Conservation (phyloP, 1,140 invertebrate genomes). For the Hesperophylax magnus region DNA sequence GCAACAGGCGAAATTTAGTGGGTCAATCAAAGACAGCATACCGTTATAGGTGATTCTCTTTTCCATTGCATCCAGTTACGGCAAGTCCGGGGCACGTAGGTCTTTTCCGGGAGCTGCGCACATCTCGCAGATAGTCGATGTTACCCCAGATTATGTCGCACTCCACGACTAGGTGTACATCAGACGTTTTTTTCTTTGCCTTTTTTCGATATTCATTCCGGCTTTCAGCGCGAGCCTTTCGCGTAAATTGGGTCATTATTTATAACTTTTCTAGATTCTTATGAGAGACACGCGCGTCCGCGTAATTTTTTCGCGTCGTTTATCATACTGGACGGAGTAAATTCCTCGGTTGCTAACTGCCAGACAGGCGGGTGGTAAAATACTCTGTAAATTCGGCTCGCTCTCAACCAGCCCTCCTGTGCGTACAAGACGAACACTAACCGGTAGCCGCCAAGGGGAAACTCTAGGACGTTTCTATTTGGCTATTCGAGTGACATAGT, state of each 20-base stretch:
- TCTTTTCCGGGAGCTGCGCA: slow-evolving; percentile 23
- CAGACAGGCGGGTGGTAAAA: neutral
- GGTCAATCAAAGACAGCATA: slow-evolving; percentile 39
- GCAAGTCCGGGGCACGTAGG: slow-evolving; percentile 16
- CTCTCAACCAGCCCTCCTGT: neutral
- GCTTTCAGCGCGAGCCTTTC: slow-evolving; percentile 13
- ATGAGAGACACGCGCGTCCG: slow-evolving; percentile 8
- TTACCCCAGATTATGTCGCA: slow-evolving; percentile 40
- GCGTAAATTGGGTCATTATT: slow-evolving; percentile 39
- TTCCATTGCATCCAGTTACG: slow-evolving; percentile 15
- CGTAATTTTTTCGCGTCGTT: neutral
- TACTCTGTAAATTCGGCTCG: neutral
- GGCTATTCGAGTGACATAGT: neutral
- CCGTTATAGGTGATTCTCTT: slow-evolving; percentile 31
- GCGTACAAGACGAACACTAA: neutral
- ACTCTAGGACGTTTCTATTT: neutral
- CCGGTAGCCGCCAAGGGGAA: neutral
- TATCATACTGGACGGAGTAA: neutral
- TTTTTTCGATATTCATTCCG: slow-evolving; percentile 15
- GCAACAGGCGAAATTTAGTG: slow-evolving; percentile 44
- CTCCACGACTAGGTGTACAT: slow-evolving; percentile 7
- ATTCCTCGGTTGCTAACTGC: slow-evolving; percentile 19
- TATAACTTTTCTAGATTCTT: slow-evolving; percentile 15
- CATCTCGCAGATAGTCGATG: slow-evolving; percentile 39
- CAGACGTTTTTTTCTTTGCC: slow-evolving; percentile 19